Evolutionary conservation across 1,140 invertebrate genomes (phyloP), one percentile per base, ranked within the genome.

Genomic region (Pseudachorutes palmiensis): DNA sequence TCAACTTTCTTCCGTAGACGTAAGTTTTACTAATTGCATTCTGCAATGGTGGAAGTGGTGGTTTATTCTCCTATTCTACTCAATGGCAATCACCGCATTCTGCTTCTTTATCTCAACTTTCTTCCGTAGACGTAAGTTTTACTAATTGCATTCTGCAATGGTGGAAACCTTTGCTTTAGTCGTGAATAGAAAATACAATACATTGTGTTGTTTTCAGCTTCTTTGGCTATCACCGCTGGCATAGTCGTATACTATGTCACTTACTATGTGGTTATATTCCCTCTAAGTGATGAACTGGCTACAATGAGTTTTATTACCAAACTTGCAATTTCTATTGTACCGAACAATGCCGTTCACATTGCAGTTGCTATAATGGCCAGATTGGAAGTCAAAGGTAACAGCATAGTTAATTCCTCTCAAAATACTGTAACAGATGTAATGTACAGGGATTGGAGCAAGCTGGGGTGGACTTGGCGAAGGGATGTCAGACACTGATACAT

Each of bases 31-130:
- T 58, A 19, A 45, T n/a, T n/a, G n/a, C n/a, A n/a, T n/a, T n/a
- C n/a, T n/a, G n/a, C n/a, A n/a, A n/a, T n/a, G n/a, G n/a, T n/a
- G n/a, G n/a, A n/a, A n/a, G 16, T 72, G 68, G 65, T 72, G 70
- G 68, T 14, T 74, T 33, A 33, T 74, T 0, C 32, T 74, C 14
- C 62, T 70, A 26, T 51, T 74, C 2, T 74, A 64, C 45, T 33
- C 51, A 28, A 66, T 70, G 31, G 48, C 70, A 9, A 33, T 64
- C 2, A 72, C 72, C 3, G 31, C 68, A 0, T 68, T 64, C 57
- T 74, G 72, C 36, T 74, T 74, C 66, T 70, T 72, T 48, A 67
- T 74, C 2, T 64, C 70, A 0, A 66, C 72, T 26, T 72, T 74
- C 36, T 74, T 74, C 32, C 60, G 64, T 22, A 66, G 62, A 59